Conservation (phyloP, 2,888 invertebrate genomes). For the Neoitamus cyanurus region DNA sequence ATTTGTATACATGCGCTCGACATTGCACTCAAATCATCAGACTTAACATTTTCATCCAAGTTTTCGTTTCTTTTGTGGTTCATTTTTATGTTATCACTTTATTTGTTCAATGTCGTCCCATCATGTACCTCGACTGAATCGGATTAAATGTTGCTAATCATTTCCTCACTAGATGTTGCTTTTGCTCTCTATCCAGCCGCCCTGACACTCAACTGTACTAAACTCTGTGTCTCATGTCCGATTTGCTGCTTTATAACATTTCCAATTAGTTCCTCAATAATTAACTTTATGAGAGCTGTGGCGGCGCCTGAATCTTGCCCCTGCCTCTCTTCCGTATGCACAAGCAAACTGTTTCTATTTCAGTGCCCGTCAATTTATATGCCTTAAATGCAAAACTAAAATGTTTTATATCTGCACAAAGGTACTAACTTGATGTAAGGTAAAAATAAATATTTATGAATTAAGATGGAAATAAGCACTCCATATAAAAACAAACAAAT, state of each 20-base stretch:
- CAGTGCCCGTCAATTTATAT: too few relatives aligned
- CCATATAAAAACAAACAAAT: too few relatives aligned
- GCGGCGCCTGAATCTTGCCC: not conserved
- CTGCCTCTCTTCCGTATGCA: not conserved
- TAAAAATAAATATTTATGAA: too few relatives aligned
- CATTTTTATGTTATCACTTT: slow-evolving; percentile 34
- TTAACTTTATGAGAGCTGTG: not conserved
- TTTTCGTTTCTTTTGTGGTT: slow-evolving; percentile 33
- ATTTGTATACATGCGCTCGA: not conserved
- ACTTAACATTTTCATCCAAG: slow-evolving; percentile 43
- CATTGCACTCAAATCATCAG: slow-evolving; percentile 44
- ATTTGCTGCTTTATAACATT: not conserved
- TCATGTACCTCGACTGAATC: not conserved
- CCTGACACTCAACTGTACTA: not conserved
- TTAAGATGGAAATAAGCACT: too few relatives aligned
- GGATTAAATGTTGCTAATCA: not conserved
- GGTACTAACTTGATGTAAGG: too few relatives aligned
- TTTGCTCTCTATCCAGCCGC: not conserved
- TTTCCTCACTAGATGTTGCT: slow-evolving; percentile 19
- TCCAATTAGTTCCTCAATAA: not conserved
- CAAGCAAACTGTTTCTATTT: not conserved
- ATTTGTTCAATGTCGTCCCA: slow-evolving; percentile 34
- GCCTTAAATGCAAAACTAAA: too few relatives aligned
- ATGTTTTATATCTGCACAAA: too few relatives aligned
- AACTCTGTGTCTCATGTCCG: not conserved